Percentiles rank a stretch among this genome's conserved stretches.
These are phyloP conservation scores for Caloenas nicobarica DNA, from an alignment of 2,113 vertebrate genomes.

Conservation along the genomic window DNA sequence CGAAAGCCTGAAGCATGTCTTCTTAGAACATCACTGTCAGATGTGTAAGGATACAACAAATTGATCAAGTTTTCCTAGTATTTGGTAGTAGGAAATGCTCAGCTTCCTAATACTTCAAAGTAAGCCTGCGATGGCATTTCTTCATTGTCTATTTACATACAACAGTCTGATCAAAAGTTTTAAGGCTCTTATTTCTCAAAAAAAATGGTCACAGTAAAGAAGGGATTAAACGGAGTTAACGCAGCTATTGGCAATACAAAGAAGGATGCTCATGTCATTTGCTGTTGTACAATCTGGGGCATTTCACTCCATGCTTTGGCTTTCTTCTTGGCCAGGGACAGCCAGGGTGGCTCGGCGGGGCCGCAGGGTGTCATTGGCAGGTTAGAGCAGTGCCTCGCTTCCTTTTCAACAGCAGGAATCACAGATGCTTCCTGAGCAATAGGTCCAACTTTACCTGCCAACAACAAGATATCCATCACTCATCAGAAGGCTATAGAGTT, in stretches of 20 bases:
- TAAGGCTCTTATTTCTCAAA: constrained; percentile 54
- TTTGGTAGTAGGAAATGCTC: constrained; percentile 27
- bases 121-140: neutral
- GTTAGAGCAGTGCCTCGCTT: constrained; percentile 22
- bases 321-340: constrained; percentile 94
- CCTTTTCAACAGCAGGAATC: constrained; percentile 47
- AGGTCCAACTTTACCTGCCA: constrained; percentile 63
- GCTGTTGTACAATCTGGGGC: constrained; percentile 83
- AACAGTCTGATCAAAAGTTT: constrained; percentile 14
- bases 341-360: constrained; percentile 86
- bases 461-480: constrained; percentile 44
- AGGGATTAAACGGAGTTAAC: constrained; percentile 31
- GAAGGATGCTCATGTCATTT: neutral
- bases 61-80: neutral
- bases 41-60: neutral
- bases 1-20: constrained; percentile 20
- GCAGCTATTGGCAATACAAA: constrained; percentile 32
- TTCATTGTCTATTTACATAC: constrained; percentile 1
- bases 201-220: constrained; percentile 44
- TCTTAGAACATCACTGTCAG: neutral
- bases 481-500: neutral
- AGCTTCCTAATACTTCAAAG: constrained; percentile 7
- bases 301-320: constrained; percentile 93
- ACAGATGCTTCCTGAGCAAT: constrained; percentile 65
- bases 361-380: constrained; percentile 54